Conservation (phyloP, 2,888 invertebrate genomes). For the Monochamus alternatus region DNA sequence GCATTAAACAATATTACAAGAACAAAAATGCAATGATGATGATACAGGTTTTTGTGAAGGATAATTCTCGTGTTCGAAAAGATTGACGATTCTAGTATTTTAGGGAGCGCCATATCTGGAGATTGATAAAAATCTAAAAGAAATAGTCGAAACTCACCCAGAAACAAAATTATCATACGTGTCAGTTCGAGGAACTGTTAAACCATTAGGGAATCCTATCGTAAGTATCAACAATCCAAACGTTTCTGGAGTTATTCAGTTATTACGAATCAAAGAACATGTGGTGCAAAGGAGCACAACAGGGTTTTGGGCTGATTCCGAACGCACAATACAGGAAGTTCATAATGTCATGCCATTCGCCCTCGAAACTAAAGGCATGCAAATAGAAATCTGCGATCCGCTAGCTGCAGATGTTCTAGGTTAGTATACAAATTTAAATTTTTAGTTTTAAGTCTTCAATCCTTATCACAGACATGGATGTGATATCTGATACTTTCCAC, state of each 20-base stretch:
- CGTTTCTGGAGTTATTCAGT: conserved; percentile 85
- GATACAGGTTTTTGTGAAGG: conserved; percentile 76
- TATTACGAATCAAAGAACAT: conserved; percentile 87
- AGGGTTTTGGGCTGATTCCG: conserved; percentile 91
- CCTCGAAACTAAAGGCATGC: conserved; percentile 75
- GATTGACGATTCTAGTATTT: not conserved
- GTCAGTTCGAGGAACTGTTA: conserved; percentile 83
- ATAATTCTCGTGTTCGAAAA: not conserved
- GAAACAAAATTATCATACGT: conserved; percentile 82
- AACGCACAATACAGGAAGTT: conserved; percentile 84
- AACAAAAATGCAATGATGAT: conserved; percentile 82
- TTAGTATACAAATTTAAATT: conserved; percentile 55
- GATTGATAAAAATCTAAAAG: conserved; percentile 77
- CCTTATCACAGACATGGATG: conserved; percentile 78
- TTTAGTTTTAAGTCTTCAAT: not conserved
- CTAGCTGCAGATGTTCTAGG: conserved; percentile 81
- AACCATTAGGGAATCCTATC: conserved; percentile 84
- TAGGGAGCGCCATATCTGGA: conserved; percentile 82
- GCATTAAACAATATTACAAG: conserved; percentile 82
- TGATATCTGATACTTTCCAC: conserved; percentile 87
- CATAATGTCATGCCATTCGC: conserved; percentile 88
- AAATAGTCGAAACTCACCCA: conserved; percentile 76
- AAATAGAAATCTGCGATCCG: conserved; percentile 84
- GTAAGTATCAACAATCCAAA: conserved; percentile 82
- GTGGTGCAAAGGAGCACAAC: conserved; percentile 86